Base-by-base conservation (phyloP, 2,888 invertebrate genomes). In the Biston betularia region DNA sequence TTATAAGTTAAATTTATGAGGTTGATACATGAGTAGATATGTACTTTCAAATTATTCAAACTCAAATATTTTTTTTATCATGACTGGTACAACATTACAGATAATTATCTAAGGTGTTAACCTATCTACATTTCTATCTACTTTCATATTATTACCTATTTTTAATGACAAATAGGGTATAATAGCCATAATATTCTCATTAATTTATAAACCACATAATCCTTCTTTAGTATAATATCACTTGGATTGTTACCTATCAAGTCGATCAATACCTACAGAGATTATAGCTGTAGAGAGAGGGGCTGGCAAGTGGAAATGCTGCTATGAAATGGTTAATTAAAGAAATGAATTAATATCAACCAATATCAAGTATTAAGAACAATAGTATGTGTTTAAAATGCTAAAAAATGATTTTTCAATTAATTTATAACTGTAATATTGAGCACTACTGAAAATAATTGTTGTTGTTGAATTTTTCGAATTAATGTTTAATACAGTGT, bases 401-500 rank as follows among this genome's bases (percentile, higher is more conserved):
- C 46, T n/a, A 33, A 33, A 14, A n/a, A 48, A 33, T 10, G 11
- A 9, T 12, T 1, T 24, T 50, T 50, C 1, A n/a, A 34, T 8
- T n/a, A 50, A 34, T 7, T 6, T 12, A n/a, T 11, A 12, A 15
- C 38, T 50, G 34, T 3, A 48, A 4, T 24, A 34, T 34, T 34
- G 33, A 15, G 12, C 7, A 42, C 24, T 24, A 10, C 7, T 24
- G 42, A 53, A 44, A 55, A 11, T 42, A 42, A 55, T 24, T 49
- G 40, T 49, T 56, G 48, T 46, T 57, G 61, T 56, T 62, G 48
- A 62, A 45, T 42, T 52, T 24, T 57, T 53, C 12, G 10, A 48
- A 42, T 65, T 45, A 60, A 60, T 50, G 35, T 56, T 33, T 54
- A 48, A 49, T 40, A 53, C 52, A 67, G 14, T 63, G 42, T 59